Evolutionary conservation across 1,140 invertebrate genomes (phyloP).

Genomic region (Apis dorsata): DNA sequence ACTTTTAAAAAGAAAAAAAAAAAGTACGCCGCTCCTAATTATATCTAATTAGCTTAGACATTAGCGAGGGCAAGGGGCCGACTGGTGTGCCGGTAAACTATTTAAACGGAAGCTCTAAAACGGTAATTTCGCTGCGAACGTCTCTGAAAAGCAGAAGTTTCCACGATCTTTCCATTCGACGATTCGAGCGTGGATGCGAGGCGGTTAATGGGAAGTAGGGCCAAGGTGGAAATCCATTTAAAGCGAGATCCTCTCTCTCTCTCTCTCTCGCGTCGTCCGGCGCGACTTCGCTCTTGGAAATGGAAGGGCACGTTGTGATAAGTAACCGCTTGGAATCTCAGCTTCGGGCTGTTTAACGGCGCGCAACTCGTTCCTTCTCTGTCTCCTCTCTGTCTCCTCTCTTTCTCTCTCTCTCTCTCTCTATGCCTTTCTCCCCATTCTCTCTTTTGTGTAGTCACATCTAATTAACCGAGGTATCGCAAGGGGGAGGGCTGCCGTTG

Average conservation of each 20-base stretch:
- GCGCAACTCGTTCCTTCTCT: slow-evolving; percentile 11
- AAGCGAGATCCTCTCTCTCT: slow-evolving; percentile 1
- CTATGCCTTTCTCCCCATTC: neutral
- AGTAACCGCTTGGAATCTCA: slow-evolving; percentile 56
- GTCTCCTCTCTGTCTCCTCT: neutral
- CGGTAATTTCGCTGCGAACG: slow-evolving; percentile 3
- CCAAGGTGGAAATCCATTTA: slow-evolving; percentile 18
- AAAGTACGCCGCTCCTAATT: slow-evolving; percentile 21
- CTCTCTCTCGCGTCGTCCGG: slow-evolving; percentile 5
- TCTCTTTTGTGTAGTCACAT: slow-evolving; percentile 60
- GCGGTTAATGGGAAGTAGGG: neutral
- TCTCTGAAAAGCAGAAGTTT: slow-evolving; percentile 30
- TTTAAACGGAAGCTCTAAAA: slow-evolving; percentile 24
- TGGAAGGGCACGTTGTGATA: slow-evolving; percentile 40
- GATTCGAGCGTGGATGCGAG: neutral
- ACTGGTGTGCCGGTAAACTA: slow-evolving; percentile 17
- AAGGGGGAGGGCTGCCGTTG: slow-evolving; percentile 25
- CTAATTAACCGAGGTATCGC: slow-evolving; percentile 59
- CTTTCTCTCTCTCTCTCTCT: neutral
- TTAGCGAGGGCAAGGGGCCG: slow-evolving; percentile 13
- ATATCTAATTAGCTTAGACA: slow-evolving; percentile 44
- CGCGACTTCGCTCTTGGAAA: slow-evolving; percentile 18
- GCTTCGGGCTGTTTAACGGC: slow-evolving; percentile 44
- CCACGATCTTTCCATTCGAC: slow-evolving; percentile 17
- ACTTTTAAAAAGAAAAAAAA: neutral